Conservation (phyloP, 1,140 invertebrate genomes). For the Diachasma alloeum region DNA sequence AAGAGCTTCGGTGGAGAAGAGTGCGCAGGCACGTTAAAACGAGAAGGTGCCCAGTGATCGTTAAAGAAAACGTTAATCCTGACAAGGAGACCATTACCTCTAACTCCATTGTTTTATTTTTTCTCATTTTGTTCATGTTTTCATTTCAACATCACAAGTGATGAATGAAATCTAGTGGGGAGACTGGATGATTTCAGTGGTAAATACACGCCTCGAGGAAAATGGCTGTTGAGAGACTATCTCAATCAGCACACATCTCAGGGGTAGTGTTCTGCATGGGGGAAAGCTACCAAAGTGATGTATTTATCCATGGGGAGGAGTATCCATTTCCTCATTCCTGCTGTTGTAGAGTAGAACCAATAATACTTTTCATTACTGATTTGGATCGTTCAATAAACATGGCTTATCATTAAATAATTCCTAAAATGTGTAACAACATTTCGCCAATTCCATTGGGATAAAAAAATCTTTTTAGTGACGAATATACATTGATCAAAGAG, state of each 20-base stretch:
- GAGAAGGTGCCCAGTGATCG: slow-evolving; percentile 29
- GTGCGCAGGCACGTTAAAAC: slow-evolving; percentile 23
- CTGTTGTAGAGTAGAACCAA: neutral
- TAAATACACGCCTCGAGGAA: neutral
- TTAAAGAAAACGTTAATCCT: slow-evolving; percentile 50
- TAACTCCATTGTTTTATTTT: slow-evolving; percentile 11
- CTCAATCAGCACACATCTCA: neutral
- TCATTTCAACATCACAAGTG: neutral
- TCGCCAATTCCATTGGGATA: no score
- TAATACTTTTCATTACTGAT: no score
- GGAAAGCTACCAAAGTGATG: neutral
- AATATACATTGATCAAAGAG: no score
- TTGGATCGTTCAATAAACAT: no score
- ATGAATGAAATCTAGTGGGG: neutral
- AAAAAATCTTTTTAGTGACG: no score
- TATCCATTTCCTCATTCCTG: neutral
- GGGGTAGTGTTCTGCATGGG: neutral
- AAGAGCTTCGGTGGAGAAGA: slow-evolving; percentile 6
- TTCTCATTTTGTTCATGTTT: slow-evolving; percentile 4
- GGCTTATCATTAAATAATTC: no score
- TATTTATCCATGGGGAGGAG: no score
- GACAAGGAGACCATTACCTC: slow-evolving; percentile 38
- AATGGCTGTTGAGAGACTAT: neutral
- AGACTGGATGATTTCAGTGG: neutral
- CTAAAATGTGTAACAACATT: no score